phyloP scores from a whole-genome alignment of 92 coral and sea anemone genomes.

The Porites lobata region DNA sequence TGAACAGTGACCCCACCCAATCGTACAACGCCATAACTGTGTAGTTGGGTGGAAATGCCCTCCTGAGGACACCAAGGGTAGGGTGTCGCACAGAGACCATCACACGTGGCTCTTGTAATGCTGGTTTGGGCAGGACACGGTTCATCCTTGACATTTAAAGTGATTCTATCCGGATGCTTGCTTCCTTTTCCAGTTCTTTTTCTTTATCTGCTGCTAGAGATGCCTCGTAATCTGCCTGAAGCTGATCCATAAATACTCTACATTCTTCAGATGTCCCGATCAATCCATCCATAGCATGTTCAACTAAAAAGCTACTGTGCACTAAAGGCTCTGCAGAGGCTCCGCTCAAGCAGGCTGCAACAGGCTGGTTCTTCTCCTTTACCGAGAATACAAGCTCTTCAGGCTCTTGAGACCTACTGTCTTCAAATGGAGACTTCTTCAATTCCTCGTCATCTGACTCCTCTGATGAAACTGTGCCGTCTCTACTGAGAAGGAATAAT shows the following conservation, averaged over 20 bases:
- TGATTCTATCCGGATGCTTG: conserved; percentile 7
- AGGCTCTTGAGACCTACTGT: neutral
- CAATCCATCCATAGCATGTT: conserved; percentile 4
- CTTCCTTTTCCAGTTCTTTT: conserved; percentile 25
- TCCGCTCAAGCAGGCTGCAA: neutral
- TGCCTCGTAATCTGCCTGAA: conserved; percentile 44
- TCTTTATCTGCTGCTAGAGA: conserved; percentile 44
- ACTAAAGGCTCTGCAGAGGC: neutral
- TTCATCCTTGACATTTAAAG: conserved; percentile 40
- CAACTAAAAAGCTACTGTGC: neutral
- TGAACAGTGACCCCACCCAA: conserved; percentile 62
- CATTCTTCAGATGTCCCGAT: conserved; percentile 65
- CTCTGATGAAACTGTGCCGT: neutral
- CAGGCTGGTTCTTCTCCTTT: conserved; percentile 4
- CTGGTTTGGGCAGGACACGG: conserved; percentile 41
- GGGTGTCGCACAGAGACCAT: conserved; percentile 56
- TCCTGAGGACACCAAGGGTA: conserved; percentile 43
- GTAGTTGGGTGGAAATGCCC: conserved; percentile 32
- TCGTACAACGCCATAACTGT: conserved; percentile 49
- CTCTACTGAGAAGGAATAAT: conserved; percentile 27
- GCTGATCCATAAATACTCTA: conserved; percentile 25
- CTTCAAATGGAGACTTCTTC: neutral
- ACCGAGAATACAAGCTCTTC: neutral
- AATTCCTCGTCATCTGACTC: neutral
- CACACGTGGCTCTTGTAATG: conserved; percentile 9